A percentile compares a stretch with the other conserved stretches of the same genome.
These are phyloP conservation scores for Argentina silus DNA, from an alignment of 2,797 vertebrate genomes.

Conservation along the genomic window DNA sequence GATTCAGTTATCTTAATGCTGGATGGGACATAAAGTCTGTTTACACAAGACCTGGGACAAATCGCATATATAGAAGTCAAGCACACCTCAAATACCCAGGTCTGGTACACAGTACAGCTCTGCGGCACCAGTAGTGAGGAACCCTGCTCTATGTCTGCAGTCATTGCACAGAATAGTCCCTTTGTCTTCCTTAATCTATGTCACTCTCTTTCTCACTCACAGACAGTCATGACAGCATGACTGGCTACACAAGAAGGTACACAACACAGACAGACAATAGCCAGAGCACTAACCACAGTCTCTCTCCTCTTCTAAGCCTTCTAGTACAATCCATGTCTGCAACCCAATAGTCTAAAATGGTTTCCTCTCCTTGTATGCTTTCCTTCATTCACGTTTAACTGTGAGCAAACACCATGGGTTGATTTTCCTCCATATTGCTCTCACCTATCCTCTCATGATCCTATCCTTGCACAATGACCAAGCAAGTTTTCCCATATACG, in stretches of 20 bases:
- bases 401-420: not conserved
- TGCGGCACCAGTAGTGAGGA: not conserved
- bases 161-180: not conserved
- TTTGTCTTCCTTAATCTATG: slow-evolving; percentile 5
- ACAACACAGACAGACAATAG: slow-evolving; percentile 7
- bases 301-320: not conserved
- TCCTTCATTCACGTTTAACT: not conserved
- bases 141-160: not conserved
- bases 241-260: not conserved
- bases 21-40: too few species aligned
- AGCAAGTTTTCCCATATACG: not conserved
- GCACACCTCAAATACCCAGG: too few species aligned
- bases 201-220: not conserved
- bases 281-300: not conserved
- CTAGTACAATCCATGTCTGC: slow-evolving; percentile 2
- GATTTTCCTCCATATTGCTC: not conserved
- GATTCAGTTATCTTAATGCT: too few species aligned
- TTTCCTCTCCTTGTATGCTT: not conserved
- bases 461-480: not conserved
- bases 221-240: slow-evolving; percentile 13
- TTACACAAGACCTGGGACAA: too few species aligned
- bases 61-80: too few species aligned
- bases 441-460: not conserved
- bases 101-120: too few species aligned
- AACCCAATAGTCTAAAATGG: not conserved